Evolutionary conservation across 2,797 vertebrate species (phyloP).

Genomic region (Scomberomorus guttatus): DNA sequence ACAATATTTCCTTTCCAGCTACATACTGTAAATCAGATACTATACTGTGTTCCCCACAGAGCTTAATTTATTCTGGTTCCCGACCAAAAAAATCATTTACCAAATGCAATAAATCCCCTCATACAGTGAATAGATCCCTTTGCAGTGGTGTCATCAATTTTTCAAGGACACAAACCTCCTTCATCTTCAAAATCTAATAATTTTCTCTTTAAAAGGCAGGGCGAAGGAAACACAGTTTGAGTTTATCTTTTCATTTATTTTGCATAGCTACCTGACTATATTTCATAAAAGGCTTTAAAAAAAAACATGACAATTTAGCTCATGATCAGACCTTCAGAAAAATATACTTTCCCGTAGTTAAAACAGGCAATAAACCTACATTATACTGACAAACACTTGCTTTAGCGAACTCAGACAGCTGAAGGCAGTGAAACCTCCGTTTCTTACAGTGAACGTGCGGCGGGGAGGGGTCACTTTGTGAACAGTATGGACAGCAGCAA

Average conservation of each 20-base stretch:
- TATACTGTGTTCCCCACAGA: slow-evolving; percentile 39
- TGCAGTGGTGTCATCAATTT: slow-evolving; percentile 51
- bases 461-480: not conserved
- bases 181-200: slow-evolving; percentile 39
- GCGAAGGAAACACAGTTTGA: not conserved
- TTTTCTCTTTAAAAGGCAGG: not conserved
- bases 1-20: slow-evolving; percentile 63
- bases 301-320: not conserved
- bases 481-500: not conserved
- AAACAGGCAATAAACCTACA: not conserved
- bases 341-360: not conserved
- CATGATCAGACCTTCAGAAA: not conserved
- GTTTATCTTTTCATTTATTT: slow-evolving; percentile 24
- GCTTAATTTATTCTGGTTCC: slow-evolving; percentile 69
- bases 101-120: slow-evolving; percentile 68
- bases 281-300: not conserved
- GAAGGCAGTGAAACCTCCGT: not conserved
- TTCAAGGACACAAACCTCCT: slow-evolving; percentile 58
- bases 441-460: not conserved
- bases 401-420: not conserved
- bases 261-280: not conserved
- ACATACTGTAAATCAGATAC: slow-evolving; percentile 69
- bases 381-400: not conserved
- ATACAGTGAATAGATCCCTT: slow-evolving; percentile 48
- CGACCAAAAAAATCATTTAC: slow-evolving; percentile 71